A percentile compares a stretch with the other conserved stretches of the same genome.
Conservation (phyloP, 2,113 vertebrate species). For the Amphilophus citrinellus region DNA sequence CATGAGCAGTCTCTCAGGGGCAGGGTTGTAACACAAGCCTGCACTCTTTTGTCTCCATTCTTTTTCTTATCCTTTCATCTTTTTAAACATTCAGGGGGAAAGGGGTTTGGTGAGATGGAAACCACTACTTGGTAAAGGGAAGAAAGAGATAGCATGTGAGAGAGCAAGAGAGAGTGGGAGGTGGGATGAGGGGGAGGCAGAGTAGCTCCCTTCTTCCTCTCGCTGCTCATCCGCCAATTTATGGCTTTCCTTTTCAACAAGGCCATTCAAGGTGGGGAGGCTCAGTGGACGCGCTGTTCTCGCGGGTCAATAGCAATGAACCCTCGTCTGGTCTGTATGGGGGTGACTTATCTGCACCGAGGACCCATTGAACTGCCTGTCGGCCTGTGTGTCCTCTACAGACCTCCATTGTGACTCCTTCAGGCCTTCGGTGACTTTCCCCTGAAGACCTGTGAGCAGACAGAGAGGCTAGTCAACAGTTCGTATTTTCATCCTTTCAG, state of each 20-base stretch:
- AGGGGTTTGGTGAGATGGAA: conserved; percentile 78
- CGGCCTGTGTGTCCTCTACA: conserved; percentile 43
- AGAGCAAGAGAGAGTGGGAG: conserved; percentile 36
- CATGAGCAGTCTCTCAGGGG: conserved; percentile 81
- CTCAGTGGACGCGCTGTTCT: conserved; percentile 59
- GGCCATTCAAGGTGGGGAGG: conserved; percentile 70
- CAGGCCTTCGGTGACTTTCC: conserved; percentile 3
- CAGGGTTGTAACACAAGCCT: conserved; percentile 81
- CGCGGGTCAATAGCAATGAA: conserved; percentile 62
- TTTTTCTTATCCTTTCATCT: conserved; percentile 86
- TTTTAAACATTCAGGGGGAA: conserved; percentile 80
- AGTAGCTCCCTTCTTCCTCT: not conserved
- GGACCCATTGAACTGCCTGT: conserved; percentile 62
- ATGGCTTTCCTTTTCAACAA: conserved; percentile 72
- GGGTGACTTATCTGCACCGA: conserved; percentile 61
- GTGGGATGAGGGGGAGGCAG: conserved; percentile 29
- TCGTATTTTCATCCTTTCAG: conserved; percentile 41
- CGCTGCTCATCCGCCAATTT: conserved; percentile 70
- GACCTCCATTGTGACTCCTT: conserved; percentile 57
- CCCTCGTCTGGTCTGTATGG: conserved; percentile 41
- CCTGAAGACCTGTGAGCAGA: conserved; percentile 33
- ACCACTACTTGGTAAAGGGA: conserved; percentile 76
- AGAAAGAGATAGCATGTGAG: conserved; percentile 74
- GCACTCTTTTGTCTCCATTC: conserved; percentile 82
- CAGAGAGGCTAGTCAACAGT: conserved; percentile 32